Conservation (phyloP, 2,797 vertebrate genomes). For the Siniperca scherzeri region DNA sequence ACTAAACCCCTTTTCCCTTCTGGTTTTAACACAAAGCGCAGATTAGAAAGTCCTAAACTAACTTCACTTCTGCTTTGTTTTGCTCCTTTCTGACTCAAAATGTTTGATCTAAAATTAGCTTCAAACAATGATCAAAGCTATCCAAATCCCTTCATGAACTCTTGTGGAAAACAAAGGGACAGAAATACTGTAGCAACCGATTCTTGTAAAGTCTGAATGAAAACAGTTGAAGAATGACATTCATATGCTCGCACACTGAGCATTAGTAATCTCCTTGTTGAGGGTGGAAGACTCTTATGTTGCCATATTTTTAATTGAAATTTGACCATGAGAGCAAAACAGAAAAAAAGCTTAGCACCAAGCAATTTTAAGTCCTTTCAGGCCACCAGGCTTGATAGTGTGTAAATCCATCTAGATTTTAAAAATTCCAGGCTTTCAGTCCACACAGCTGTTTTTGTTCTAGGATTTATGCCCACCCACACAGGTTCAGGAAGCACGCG, state of each 20-base stretch:
- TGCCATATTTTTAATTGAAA: neutral
- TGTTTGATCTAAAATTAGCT: slow-evolving; percentile 1
- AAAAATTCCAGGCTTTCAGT: slow-evolving; percentile 9
- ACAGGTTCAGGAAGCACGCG: slow-evolving; percentile 3
- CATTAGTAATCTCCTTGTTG: neutral
- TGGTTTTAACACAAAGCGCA: slow-evolving; percentile 33
- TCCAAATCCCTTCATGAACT: neutral
- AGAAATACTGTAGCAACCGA: neutral
- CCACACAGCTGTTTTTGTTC: slow-evolving; percentile 14
- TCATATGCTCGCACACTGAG: neutral
- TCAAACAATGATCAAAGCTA: neutral
- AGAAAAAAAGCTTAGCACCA: neutral
- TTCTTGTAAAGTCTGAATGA: neutral
- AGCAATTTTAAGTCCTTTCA: neutral
- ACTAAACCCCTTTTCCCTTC: slow-evolving; percentile 32
- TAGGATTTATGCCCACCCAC: slow-evolving; percentile 31
- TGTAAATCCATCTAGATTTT: neutral
- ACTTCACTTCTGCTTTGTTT: slow-evolving; percentile 13
- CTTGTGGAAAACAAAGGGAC: neutral
- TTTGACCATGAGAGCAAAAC: neutral
- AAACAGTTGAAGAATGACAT: neutral
- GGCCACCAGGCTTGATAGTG: neutral
- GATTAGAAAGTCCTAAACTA: slow-evolving; percentile 22
- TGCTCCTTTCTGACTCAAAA: neutral
- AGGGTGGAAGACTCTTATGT: neutral